These are phyloP conservation scores for Vanessa tameamea DNA, from an alignment of 1,140 invertebrate species.

Conservation along the genomic window DNA sequence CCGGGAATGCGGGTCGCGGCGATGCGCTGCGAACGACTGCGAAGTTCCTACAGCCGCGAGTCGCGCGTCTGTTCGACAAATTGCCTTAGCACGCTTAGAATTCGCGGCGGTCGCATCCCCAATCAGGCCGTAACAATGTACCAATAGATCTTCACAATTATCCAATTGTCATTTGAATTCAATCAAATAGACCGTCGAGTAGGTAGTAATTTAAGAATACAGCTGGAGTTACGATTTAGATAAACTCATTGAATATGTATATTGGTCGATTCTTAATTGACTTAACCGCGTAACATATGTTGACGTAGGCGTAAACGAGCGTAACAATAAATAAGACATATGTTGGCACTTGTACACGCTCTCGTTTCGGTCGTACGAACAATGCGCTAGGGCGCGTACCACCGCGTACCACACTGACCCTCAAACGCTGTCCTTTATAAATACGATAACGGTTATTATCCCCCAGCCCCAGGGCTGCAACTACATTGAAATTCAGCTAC, in stretches of 20 bases:
- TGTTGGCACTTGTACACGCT: conserved; percentile 8
- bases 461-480: conserved; percentile 21
- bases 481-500: background rate
- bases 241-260: conserved; percentile 3
- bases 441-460: conserved; percentile 39
- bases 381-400: conserved; percentile 22
- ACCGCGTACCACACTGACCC: conserved; percentile 34
- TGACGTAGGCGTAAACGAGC: conserved; percentile 4
- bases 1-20: conserved; percentile 26
- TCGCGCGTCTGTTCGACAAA: background rate
- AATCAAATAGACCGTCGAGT: conserved; percentile 25
- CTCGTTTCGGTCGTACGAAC: conserved; percentile 21
- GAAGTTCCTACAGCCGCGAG: background rate
- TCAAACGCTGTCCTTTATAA: conserved; percentile 40
- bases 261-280: conserved; percentile 21
- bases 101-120: conserved; percentile 11
- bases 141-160: conserved; percentile 30
- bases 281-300: conserved; percentile 25
- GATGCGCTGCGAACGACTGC: conserved; percentile 14
- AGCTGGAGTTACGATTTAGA: conserved; percentile 9
- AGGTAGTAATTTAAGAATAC: conserved; percentile 20
- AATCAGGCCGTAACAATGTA: conserved; percentile 16
- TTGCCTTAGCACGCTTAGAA: background rate
- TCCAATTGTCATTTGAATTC: conserved; percentile 33
- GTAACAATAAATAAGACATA: conserved; percentile 25